These are phyloP conservation scores for Anolis sagrei DNA, from an alignment of 2,113 vertebrate genomes.

Conservation along the genomic window DNA sequence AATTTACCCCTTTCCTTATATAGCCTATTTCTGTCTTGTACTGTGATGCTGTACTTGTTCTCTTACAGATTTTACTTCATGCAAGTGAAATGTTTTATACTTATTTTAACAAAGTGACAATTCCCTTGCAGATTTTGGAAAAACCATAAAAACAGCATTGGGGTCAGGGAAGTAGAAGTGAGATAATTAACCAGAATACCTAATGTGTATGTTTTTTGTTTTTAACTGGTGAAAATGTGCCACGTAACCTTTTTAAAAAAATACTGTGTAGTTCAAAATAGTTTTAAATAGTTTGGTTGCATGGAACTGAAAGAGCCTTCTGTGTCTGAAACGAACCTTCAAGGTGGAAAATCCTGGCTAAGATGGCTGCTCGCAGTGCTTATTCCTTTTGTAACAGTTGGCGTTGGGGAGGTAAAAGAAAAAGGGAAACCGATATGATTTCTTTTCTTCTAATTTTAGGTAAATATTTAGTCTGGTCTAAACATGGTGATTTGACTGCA, in stretches of 20 bases:
- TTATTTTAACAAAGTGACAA: background rate
- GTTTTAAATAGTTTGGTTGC: slow-evolving; percentile 70
- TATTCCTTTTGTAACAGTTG: slow-evolving; percentile 45
- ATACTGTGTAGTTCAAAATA: slow-evolving; percentile 54
- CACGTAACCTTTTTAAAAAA: slow-evolving; percentile 24
- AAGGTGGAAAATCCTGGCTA: slow-evolving; percentile 42
- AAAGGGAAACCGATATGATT: slow-evolving; percentile 54
- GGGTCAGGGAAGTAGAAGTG: background rate
- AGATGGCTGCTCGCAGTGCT: slow-evolving; percentile 51
- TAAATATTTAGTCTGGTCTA: slow-evolving; percentile 57
- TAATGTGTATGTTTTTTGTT: slow-evolving; percentile 34
- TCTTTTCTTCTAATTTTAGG: slow-evolving; percentile 66
- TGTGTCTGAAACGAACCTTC: slow-evolving; percentile 67
- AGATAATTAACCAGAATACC: slow-evolving; percentile 47
- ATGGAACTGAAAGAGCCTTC: slow-evolving; percentile 76
- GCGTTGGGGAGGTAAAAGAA: slow-evolving; percentile 36
- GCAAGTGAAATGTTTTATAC: background rate
- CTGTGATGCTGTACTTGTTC: background rate
- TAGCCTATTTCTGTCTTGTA: slow-evolving; percentile 13
- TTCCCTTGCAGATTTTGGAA: background rate
- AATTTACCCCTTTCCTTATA: background rate
- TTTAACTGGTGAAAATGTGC: slow-evolving; percentile 37
- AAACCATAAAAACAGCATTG: slow-evolving; percentile 2
- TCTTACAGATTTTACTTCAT: background rate
- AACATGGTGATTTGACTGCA: slow-evolving; percentile 12